phyloP scores from a whole-genome alignment of 2,797 vertebrate genomes.

The Sebastes oblongus region DNA sequence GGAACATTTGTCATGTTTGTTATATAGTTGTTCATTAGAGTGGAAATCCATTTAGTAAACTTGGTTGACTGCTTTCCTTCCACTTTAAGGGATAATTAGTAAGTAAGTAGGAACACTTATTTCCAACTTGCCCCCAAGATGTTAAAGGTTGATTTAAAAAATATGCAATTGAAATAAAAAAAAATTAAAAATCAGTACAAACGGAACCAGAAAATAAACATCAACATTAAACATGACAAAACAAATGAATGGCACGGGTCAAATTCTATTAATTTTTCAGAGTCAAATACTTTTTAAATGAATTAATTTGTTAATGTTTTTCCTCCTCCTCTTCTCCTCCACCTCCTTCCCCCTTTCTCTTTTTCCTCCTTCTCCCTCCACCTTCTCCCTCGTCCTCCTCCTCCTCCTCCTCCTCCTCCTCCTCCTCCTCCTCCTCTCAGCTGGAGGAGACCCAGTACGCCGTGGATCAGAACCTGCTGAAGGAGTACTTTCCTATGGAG shows the following conservation, averaged over 20 bases:
- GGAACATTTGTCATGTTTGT: too few species aligned
- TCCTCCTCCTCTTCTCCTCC: not conserved
- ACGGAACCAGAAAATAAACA: not conserved
- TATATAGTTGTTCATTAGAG: too few species aligned
- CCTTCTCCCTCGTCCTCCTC: too few species aligned
- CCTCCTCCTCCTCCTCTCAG: slow-evolving; percentile 26
- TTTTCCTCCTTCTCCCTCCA: not conserved
- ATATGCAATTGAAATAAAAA: not conserved
- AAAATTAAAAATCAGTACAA: not conserved
- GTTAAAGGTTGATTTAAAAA: not conserved
- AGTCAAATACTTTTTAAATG: not conserved
- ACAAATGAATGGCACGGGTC: not conserved
- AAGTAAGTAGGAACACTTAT: not conserved
- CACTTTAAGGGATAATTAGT: not conserved
- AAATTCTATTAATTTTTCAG: not conserved
- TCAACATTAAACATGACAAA: not conserved
- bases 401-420: too few species aligned
- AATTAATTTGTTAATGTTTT: not conserved
- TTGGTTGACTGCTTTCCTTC: too few species aligned
- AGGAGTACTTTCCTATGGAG: slow-evolving; percentile 97
- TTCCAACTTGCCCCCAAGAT: not conserved
- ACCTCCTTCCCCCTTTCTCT: not conserved
- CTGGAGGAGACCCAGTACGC: slow-evolving; percentile 95
- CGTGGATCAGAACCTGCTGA: slow-evolving; percentile 94
- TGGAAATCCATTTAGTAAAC: too few species aligned